A percentile compares a stretch with the other conserved stretches of the same genome.
Conservation (phyloP, 37 sponge, comb jelly and placozoan genomes). For the Beroe ovata region DNA sequence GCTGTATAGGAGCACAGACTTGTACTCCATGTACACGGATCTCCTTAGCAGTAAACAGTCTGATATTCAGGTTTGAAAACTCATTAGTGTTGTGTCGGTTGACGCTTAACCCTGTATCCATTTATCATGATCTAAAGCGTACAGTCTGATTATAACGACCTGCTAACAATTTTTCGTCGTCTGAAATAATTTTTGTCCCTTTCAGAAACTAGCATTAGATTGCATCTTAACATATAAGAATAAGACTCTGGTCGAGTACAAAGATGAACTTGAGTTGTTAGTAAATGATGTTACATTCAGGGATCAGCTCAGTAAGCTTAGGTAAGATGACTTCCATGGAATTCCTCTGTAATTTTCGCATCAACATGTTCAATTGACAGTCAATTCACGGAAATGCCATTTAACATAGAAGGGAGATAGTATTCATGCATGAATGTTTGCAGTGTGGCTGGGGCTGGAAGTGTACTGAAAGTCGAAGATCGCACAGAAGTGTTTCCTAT, state of each 20-base stretch:
- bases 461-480: not conserved
- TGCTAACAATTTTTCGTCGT: not conserved
- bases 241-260: not conserved
- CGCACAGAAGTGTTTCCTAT: slow-evolving; percentile 14
- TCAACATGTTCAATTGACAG: too few species aligned
- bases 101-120: too few species aligned
- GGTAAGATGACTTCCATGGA: not conserved
- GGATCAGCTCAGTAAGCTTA: slow-evolving; percentile 38
- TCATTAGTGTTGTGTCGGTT: too few species aligned
- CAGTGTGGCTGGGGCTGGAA: slow-evolving; percentile 7
- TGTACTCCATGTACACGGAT: slow-evolving; percentile 17
- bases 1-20: not conserved
- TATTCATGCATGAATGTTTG: too few species aligned
- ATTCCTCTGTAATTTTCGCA: too few species aligned
- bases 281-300: slow-evolving; percentile 41
- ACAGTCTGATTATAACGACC: not conserved
- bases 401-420: too few species aligned
- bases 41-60: slow-evolving; percentile 24
- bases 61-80: slow-evolving; percentile 65
- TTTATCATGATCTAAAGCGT: not conserved
- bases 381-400: too few species aligned
- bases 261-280: not conserved
- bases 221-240: slow-evolving; percentile 40
- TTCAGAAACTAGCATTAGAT: slow-evolving; percentile 64
- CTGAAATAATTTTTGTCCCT: not conserved